Percentiles rank a stretch among this genome's conserved stretches.
Conservation (phyloP, 2,797 vertebrate genomes). For the Peromyscus eremicus region DNA sequence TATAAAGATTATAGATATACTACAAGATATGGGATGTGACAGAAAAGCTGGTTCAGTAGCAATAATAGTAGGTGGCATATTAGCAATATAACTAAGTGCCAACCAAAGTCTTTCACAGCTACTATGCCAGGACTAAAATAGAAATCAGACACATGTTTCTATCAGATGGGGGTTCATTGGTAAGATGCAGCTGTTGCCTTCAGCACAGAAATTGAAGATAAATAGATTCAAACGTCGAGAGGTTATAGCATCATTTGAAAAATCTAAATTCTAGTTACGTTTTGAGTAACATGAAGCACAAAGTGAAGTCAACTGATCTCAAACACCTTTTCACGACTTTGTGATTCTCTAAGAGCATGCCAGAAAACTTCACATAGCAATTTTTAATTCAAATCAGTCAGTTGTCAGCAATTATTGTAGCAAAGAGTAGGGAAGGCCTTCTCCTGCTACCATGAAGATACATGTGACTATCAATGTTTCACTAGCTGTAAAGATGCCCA, state of each 20-base stretch:
- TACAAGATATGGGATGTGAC: conserved; percentile 68
- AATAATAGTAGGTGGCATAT: conserved; percentile 79
- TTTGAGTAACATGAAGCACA: conserved; percentile 2
- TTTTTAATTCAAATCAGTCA: conserved; percentile 46
- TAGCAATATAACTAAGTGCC: conserved; percentile 78
- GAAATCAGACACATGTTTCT: conserved; percentile 83
- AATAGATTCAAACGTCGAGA: conserved; percentile 71
- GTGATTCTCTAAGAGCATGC: conserved; percentile 40
- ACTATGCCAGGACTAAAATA: conserved; percentile 80
- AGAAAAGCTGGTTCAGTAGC: conserved; percentile 75
- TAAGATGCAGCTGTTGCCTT: conserved; percentile 84
- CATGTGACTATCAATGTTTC: neutral
- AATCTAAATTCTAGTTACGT: conserved; percentile 64
- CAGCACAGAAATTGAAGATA: conserved; percentile 75
- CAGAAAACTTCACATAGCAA: conserved; percentile 26
- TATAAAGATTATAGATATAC: conserved; percentile 40
- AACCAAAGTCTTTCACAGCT: conserved; percentile 83
- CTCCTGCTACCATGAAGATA: neutral
- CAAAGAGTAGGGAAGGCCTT: neutral
- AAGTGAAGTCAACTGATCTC: conserved; percentile 52
- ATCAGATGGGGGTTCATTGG: conserved; percentile 80
- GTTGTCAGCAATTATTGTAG: neutral
- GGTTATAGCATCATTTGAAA: conserved; percentile 64
- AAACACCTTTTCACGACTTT: conserved; percentile 29
- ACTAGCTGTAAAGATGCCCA: neutral